Evolutionary conservation across 2,888 invertebrate species (phyloP).

Genomic region (Hyposoter dolosus): DNA sequence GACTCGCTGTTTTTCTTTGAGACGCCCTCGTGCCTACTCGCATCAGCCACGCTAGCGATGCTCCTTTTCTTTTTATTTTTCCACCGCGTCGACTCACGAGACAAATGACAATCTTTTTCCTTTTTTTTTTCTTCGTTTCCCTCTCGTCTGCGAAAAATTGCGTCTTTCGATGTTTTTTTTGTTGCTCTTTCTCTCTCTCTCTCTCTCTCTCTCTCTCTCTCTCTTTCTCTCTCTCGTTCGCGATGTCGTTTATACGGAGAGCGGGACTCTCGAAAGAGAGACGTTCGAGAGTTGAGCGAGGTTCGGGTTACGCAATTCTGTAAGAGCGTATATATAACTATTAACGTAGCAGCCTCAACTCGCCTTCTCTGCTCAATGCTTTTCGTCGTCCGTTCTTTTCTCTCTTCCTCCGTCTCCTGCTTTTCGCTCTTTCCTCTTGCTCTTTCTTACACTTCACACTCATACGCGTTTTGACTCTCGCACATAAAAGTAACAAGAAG

Average conservation of each 20-base stretch:
- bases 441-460: conserved; percentile 36
- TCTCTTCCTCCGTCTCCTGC: conserved; percentile 45
- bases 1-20: too few species aligned
- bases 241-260: conserved; percentile 1
- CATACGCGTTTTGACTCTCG: conserved; percentile 56
- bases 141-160: conserved; percentile 30
- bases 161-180: conserved; percentile 14
- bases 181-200: not conserved
- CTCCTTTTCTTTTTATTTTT: not conserved
- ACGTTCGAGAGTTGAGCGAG: conserved; percentile 67
- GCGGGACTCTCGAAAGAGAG: conserved; percentile 38
- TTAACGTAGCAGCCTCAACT: conserved; percentile 65
- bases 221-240: conserved; percentile 37
- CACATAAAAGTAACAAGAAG: conserved; percentile 33
- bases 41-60: conserved; percentile 8
- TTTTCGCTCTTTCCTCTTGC: conserved; percentile 54
- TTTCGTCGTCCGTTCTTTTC: conserved; percentile 60
- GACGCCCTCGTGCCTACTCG: not conserved
- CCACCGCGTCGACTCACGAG: not conserved
- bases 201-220: conserved; percentile 31
- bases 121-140: not conserved
- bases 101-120: not conserved
- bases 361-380: conserved; percentile 51
- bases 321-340: conserved; percentile 58
- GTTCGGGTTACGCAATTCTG: conserved; percentile 73